phyloP scores from a whole-genome alignment of 1,140 invertebrate species.

The Drosophila ercepeae region DNA sequence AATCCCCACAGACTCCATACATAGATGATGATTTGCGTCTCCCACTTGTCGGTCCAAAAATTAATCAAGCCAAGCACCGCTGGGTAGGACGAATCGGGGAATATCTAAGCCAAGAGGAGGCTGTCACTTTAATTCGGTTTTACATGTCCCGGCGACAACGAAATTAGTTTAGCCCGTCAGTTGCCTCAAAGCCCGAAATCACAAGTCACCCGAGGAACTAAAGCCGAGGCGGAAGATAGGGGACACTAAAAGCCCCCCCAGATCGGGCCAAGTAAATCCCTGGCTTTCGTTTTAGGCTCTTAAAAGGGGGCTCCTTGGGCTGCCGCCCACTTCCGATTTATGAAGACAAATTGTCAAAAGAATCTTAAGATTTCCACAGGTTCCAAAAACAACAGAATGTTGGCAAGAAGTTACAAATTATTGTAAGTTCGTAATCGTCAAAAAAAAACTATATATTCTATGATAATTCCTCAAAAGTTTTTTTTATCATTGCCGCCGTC shows the following conservation, averaged over 20 bases:
- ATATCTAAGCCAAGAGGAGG: constrained; percentile 48
- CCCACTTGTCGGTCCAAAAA: constrained; percentile 69
- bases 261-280: constrained; percentile 34
- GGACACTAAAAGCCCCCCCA: constrained; percentile 35
- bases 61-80: constrained; percentile 65
- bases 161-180: constrained; percentile 77
- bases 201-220: constrained; percentile 14
- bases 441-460: not conserved
- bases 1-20: constrained; percentile 18
- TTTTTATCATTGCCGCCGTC: constrained; percentile 46
- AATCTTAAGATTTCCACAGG: not conserved
- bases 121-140: constrained; percentile 63
- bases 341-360: constrained; percentile 51
- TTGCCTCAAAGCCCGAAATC: constrained; percentile 34
- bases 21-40: constrained; percentile 64
- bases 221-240: not conserved
- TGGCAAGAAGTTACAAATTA: too few relatives aligned
- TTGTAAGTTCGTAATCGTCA: too few relatives aligned
- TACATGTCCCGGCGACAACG: constrained; percentile 70
- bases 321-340: constrained; percentile 42
- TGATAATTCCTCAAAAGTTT: not conserved
- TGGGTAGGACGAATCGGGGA: constrained; percentile 16
- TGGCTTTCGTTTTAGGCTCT: constrained; percentile 46
- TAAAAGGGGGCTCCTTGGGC: constrained; percentile 37
- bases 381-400: constrained; percentile 27